Percentiles rank a stretch among this genome's conserved stretches.
These are phyloP conservation scores for Myotis planiceps DNA, from an alignment of 2,797 vertebrate genomes.

Conservation along the genomic window DNA sequence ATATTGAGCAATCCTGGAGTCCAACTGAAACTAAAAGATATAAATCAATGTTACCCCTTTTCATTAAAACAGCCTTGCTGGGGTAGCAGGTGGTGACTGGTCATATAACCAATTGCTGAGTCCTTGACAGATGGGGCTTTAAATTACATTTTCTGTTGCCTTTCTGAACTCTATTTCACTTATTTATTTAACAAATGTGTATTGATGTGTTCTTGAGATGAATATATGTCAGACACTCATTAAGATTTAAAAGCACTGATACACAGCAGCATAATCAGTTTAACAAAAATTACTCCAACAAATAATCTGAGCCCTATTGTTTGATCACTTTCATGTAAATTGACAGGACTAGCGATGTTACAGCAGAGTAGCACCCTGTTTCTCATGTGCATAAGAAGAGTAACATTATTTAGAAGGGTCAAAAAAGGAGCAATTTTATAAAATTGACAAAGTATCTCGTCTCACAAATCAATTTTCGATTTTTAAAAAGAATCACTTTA, in stretches of 20 bases:
- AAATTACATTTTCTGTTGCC: slow-evolving; percentile 13
- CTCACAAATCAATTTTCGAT: slow-evolving; percentile 26
- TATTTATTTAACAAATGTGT: slow-evolving; percentile 60
- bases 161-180: slow-evolving; percentile 43
- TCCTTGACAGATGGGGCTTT: slow-evolving; percentile 49
- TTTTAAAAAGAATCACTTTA: slow-evolving; percentile 12
- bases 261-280: not conserved
- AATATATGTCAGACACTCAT: not conserved
- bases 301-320: not conserved
- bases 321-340: not conserved
- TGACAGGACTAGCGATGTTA: not conserved
- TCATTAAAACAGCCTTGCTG: slow-evolving; percentile 44
- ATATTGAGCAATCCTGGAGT: not conserved
- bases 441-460: not conserved
- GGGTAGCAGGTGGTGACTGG: slow-evolving; percentile 37
- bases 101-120: slow-evolving; percentile 27
- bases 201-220: slow-evolving; percentile 32
- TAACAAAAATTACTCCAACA: not conserved
- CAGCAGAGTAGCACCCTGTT: not conserved
- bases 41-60: slow-evolving; percentile 28
- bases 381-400: not conserved
- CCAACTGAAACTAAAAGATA: not conserved
- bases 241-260: not conserved
- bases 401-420: not conserved
- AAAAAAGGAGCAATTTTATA: slow-evolving; percentile 4